Evolutionary conservation across 2,888 invertebrate species (phyloP).

Genomic region (Caradrina clavipalpis): DNA sequence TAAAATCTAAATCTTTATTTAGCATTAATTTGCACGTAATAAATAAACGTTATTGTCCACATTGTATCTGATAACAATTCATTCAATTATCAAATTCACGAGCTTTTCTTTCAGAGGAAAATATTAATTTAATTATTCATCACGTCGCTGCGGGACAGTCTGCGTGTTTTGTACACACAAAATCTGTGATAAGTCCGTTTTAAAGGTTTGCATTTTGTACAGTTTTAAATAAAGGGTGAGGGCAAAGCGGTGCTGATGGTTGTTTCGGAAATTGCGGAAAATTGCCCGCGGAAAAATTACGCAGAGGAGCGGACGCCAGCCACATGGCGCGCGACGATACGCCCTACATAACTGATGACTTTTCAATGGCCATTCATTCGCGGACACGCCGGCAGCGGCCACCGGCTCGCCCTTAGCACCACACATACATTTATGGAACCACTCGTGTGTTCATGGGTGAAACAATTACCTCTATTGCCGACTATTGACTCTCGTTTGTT

Average conservation of each 20-base stretch:
- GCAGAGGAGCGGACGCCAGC: constrained; percentile 77
- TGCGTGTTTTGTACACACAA: constrained; percentile 46
- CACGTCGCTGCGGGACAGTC: constrained; percentile 63
- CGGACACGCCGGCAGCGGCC: constrained; percentile 75
- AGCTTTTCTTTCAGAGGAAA: constrained; percentile 21
- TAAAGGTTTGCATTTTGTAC: constrained; percentile 72
- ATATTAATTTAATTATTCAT: constrained; percentile 70
- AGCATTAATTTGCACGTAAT: background rate
- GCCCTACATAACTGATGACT: constrained; percentile 90
- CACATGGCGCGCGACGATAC: constrained; percentile 88
- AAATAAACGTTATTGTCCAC: background rate
- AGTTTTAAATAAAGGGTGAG: constrained; percentile 80
- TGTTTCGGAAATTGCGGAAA: constrained; percentile 86
- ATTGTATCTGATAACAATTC: background rate
- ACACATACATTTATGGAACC: constrained; percentile 76
- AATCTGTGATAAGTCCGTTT: constrained; percentile 66
- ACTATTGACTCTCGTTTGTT: constrained; percentile 22
- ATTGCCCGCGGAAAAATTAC: constrained; percentile 87
- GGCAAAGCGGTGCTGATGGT: constrained; percentile 74
- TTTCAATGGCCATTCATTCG: constrained; percentile 89
- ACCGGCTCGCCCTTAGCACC: constrained; percentile 68
- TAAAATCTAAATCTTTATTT: background rate
- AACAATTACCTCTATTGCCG: constrained; percentile 72
- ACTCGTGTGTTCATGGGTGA: constrained; percentile 72
- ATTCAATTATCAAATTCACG: constrained; percentile 8